These are phyloP conservation scores for Microplitis manilae DNA, from an alignment of 2,888 invertebrate species.

Conservation along the genomic window DNA sequence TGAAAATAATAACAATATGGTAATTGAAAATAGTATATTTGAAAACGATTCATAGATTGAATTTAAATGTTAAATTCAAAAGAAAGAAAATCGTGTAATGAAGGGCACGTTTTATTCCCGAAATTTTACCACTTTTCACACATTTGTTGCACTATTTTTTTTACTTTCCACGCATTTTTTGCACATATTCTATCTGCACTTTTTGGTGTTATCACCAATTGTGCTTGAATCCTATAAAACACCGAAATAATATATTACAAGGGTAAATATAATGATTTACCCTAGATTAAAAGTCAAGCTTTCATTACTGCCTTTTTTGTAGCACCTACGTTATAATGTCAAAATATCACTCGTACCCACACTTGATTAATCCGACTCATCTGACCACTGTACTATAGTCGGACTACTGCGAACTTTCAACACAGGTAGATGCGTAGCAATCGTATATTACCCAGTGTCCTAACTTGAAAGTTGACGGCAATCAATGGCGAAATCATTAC, in stretches of 20 bases:
- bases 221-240: neutral
- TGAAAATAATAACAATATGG: neutral
- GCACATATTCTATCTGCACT: neutral
- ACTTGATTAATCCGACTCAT: neutral
- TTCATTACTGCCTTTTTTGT: slow-evolving; percentile 52
- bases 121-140: too few species aligned
- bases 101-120: too few species aligned
- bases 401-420: too few species aligned
- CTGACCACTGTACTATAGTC: neutral
- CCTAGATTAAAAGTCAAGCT: slow-evolving; percentile 52
- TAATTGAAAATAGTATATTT: neutral
- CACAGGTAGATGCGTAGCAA: too few species aligned
- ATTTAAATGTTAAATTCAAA: too few species aligned
- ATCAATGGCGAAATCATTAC: too few species aligned
- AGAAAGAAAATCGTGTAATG: too few species aligned
- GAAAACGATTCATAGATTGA: too few species aligned
- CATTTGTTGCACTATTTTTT: slow-evolving; percentile 32
- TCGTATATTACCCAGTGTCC: too few species aligned
- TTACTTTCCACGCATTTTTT: slow-evolving; percentile 39
- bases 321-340: slow-evolving; percentile 50
- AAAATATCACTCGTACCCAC: neutral
- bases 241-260: slow-evolving; percentile 16
- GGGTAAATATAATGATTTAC: slow-evolving; percentile 52
- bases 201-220: neutral
- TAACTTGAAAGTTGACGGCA: too few species aligned